These are phyloP conservation scores for Podargus strigoides DNA, from an alignment of 2,797 vertebrate species.

Conservation along the genomic window DNA sequence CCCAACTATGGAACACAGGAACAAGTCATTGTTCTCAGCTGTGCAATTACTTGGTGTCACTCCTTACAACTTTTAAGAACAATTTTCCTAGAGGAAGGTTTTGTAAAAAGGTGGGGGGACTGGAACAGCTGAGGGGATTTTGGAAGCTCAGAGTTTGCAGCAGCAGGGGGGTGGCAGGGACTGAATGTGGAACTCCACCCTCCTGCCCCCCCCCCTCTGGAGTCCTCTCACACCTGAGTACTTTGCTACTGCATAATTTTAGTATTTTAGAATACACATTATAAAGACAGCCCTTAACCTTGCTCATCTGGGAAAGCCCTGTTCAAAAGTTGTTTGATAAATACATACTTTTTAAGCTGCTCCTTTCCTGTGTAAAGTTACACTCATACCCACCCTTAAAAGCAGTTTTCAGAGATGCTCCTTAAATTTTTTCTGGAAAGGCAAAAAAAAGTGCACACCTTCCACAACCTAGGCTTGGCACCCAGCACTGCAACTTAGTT, in stretches of 20 bases:
- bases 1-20: not conserved
- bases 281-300: accelerated
- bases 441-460: too few relatives aligned
- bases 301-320: not conserved
- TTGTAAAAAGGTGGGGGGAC: not conserved
- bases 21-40: accelerated
- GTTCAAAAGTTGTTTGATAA: not conserved
- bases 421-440: not conserved
- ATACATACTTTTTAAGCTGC: not conserved
- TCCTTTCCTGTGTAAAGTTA: accelerated
- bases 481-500: too few relatives aligned
- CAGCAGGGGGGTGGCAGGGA: accelerated
- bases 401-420: not conserved
- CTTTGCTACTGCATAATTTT: accelerated
- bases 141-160: not conserved
- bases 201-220: not conserved
- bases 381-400: not conserved
- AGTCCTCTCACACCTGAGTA: not conserved
- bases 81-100: accelerated
- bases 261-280: accelerated
- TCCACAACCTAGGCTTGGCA: accelerated
- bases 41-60: accelerated
- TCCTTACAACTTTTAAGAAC: not conserved
- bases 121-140: accelerated
- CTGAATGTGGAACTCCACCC: accelerated